A percentile compares a stretch with the other conserved stretches of the same genome.
These are phyloP conservation scores for Galbula dea DNA, from an alignment of 2,113 vertebrate genomes.

Conservation along the genomic window DNA sequence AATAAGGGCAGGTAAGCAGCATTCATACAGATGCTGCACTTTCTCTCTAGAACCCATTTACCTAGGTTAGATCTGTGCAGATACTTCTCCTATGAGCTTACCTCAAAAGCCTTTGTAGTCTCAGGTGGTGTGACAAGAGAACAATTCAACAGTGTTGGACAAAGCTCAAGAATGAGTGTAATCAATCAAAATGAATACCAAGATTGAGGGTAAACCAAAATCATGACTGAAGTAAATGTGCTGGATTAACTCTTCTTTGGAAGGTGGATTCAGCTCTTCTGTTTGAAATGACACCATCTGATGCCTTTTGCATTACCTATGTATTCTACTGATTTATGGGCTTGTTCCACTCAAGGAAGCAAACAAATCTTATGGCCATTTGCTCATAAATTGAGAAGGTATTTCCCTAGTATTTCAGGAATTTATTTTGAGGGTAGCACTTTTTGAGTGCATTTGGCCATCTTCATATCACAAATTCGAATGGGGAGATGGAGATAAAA, in stretches of 20 bases:
- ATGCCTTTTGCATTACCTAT: not conserved
- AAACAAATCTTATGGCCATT: not conserved
- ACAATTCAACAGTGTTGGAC: not conserved
- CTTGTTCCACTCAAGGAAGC: not conserved
- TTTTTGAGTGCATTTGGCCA: not conserved
- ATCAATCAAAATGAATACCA: conserved; percentile 2
- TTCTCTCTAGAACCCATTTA: not conserved
- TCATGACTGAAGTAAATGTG: not conserved
- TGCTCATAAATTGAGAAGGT: not conserved
- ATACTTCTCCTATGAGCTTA: not conserved
- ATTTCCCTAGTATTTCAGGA: conserved; percentile 51
- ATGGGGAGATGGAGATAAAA: not conserved
- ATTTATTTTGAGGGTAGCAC: conserved; percentile 40
- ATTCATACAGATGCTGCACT: not conserved
- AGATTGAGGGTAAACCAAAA: not conserved
- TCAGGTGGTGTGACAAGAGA: not conserved
- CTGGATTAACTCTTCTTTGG: not conserved
- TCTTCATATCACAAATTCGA: conserved; percentile 13
- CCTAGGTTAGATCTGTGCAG: not conserved
- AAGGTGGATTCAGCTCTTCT: not conserved
- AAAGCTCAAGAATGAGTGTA: not conserved
- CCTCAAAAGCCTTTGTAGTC: not conserved
- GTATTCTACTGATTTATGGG: not conserved
- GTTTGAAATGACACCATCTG: not conserved
- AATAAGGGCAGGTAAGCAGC: not conserved